Evolutionary conservation across 2,888 invertebrate species (phyloP).

Genomic region (Autographa gamma): DNA sequence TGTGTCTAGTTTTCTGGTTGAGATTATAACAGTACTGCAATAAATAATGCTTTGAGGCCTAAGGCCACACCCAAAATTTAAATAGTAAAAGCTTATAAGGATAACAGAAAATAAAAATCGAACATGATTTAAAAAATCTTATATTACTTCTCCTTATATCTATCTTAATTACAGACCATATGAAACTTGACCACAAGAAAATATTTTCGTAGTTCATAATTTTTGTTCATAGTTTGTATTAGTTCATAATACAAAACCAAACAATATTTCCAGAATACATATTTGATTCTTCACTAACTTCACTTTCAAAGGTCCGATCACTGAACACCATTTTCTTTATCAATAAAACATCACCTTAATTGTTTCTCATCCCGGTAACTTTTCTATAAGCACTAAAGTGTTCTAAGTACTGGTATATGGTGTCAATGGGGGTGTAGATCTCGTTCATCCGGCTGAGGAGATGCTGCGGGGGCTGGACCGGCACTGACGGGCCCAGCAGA

Average conservation of each 20-base stretch:
- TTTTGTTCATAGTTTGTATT: no score
- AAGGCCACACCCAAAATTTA: not conserved
- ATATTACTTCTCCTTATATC: not conserved
- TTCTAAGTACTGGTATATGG: slow-evolving; percentile 97
- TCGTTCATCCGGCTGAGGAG: slow-evolving; percentile 94
- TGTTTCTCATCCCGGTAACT: slow-evolving; percentile 87
- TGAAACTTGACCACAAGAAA: no score
- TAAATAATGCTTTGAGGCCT: not conserved
- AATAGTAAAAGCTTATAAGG: not conserved
- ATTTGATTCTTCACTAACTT: not conserved
- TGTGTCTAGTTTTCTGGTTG: no score
- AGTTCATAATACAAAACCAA: no score
- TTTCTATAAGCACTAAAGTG: slow-evolving; percentile 97
- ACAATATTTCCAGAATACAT: not conserved
- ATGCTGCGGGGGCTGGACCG: slow-evolving; percentile 93
- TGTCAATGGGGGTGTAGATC: slow-evolving; percentile 96
- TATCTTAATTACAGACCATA: not conserved
- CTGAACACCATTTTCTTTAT: not conserved
- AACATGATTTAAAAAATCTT: not conserved
- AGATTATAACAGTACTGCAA: not conserved
- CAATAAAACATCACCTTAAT: slow-evolving; percentile 44
- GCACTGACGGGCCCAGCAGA: slow-evolving; percentile 93
- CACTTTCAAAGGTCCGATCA: not conserved
- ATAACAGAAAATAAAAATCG: not conserved
- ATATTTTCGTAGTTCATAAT: no score